Base-by-base conservation (phyloP, 2,113 vertebrate genomes). In the Scalopus aquaticus region DNA sequence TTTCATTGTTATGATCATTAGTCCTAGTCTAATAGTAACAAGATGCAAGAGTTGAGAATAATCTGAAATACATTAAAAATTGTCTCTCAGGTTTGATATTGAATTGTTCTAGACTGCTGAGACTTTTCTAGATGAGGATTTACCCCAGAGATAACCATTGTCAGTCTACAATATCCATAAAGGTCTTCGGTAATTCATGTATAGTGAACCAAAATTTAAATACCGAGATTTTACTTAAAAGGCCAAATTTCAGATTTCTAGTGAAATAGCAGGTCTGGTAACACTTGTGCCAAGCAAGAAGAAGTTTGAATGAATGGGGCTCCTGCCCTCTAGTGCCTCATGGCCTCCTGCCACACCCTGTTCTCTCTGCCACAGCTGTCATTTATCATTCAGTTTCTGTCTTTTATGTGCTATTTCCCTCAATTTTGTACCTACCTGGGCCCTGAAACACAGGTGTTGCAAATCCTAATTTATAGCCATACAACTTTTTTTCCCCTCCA, bases 221-320 rank as follows among this genome's bases (percentile, higher is more conserved):
- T 84, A 70, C 56, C 46, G 9, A 72, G 24, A 79, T 88, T 93
- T 94, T 93, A 84, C 39, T 94, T 94, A 26, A 86, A 93, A 93
- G 72, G 35, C 22, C 54, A 93, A 20, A 78, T 94, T 58, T 89
- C 35, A 93, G n/a, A 79, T 46, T 74, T 91, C 16, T 54, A 82
- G 42, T 69, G 62, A 83, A 90, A 77, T 80, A 64, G 13, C 24
- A 49, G 42, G 44, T 91, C 20, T 94, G 49, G 20, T 22, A 93
- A 44, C 11, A 37, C 19, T 96, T 70, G 51, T 82, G 22, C 30
- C 37, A 77, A 51, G 54, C n/a, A 51, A 26, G 78, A 86, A 90
- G 49, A 80, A 35, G 26, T 56, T 91, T 93, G 15, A 82, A 28
- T 44, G 72, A 64, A 49, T 30, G 79, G 20, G 73, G 32, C 65